A percentile compares a stretch with the other conserved stretches of the same genome.
These are phyloP conservation scores for Operophtera brumata DNA, from an alignment of 2,888 invertebrate species.

Conservation along the genomic window DNA sequence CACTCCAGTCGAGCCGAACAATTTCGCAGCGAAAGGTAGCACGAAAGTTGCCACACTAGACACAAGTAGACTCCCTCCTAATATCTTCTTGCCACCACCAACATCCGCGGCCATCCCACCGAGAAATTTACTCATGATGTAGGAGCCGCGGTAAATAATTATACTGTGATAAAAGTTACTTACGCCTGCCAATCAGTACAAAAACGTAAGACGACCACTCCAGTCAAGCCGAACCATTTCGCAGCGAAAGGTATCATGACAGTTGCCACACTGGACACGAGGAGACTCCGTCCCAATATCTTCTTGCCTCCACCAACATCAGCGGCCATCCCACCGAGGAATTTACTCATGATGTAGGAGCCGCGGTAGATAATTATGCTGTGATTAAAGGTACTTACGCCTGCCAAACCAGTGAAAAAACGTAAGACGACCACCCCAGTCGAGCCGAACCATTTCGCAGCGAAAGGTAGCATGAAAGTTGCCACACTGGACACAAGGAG, in stretches of 20 bases:
- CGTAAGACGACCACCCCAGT: constrained; percentile 9
- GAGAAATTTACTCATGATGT: constrained; percentile 13
- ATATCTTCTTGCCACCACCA: constrained; percentile 16
- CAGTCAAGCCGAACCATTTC: constrained; percentile 11
- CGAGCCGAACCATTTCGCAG: constrained; percentile 10
- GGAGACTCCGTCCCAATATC: background rate
- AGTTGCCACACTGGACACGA: constrained; percentile 10
- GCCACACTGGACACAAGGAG: constrained; percentile 5
- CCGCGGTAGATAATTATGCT: too few species aligned
- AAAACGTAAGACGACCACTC: constrained; percentile 10
- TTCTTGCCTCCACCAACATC: constrained; percentile 19
- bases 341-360: constrained; percentile 17
- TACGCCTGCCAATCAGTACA: constrained; percentile 19
- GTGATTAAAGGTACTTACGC: constrained; percentile 7
- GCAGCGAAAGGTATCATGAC: constrained; percentile 6
- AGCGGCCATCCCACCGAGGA: constrained; percentile 17
- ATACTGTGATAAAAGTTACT: background rate
- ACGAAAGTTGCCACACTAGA: constrained; percentile 8
- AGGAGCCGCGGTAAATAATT: too few species aligned
- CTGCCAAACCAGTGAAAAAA: constrained; percentile 15
- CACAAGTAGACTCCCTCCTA: background rate
- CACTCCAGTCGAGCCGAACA: constrained; percentile 7
- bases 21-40: constrained; percentile 12
- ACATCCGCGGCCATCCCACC: constrained; percentile 21
- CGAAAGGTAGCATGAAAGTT: constrained; percentile 9